Evolutionary conservation across 2,113 vertebrate species (phyloP).

Genomic region (Callionymus lyra): DNA sequence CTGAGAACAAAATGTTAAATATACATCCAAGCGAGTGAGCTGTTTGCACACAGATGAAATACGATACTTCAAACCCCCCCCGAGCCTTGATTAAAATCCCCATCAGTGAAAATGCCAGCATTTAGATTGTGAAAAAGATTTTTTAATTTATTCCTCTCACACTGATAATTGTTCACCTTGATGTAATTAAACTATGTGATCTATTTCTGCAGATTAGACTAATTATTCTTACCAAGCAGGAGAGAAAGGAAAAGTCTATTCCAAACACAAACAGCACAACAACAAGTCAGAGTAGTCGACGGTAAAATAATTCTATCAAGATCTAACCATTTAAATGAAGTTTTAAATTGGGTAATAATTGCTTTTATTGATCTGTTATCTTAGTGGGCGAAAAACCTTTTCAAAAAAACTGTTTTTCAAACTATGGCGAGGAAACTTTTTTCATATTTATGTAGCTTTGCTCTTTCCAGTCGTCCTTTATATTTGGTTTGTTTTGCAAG

Average conservation of each 20-base stretch:
- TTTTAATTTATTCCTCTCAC: slow-evolving; percentile 61
- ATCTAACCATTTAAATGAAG: slow-evolving; percentile 9
- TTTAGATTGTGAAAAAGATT: slow-evolving; percentile 55
- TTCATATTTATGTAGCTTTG: too few relatives aligned
- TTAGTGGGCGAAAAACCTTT: background rate
- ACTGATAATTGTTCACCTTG: slow-evolving; percentile 64
- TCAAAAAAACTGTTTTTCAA: too few relatives aligned
- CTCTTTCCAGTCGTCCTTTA: too few relatives aligned
- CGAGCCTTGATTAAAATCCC: slow-evolving; percentile 48
- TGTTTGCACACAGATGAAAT: slow-evolving; percentile 12
- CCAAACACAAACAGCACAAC: slow-evolving; percentile 7
- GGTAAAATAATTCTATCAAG: background rate
- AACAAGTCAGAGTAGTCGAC: slow-evolving; percentile 4
- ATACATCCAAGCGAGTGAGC: background rate
- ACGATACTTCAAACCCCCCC: slow-evolving; percentile 32
- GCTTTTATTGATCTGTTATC: background rate
- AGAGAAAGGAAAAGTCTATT: slow-evolving; percentile 4
- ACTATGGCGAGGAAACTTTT: too few relatives aligned
- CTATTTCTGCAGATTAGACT: slow-evolving; percentile 29
- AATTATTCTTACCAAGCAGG: slow-evolving; percentile 44
- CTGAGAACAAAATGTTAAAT: too few relatives aligned
- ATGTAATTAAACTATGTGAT: slow-evolving; percentile 51
- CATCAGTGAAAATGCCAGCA: slow-evolving; percentile 37
- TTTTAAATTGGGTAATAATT: slow-evolving; percentile 11
- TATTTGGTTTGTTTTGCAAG: too few relatives aligned